A percentile compares a stretch with the other conserved stretches of the same genome.
Evolutionary conservation across 2,113 vertebrate species (phyloP).

Genomic region (Dryoscopus gambensis): DNA sequence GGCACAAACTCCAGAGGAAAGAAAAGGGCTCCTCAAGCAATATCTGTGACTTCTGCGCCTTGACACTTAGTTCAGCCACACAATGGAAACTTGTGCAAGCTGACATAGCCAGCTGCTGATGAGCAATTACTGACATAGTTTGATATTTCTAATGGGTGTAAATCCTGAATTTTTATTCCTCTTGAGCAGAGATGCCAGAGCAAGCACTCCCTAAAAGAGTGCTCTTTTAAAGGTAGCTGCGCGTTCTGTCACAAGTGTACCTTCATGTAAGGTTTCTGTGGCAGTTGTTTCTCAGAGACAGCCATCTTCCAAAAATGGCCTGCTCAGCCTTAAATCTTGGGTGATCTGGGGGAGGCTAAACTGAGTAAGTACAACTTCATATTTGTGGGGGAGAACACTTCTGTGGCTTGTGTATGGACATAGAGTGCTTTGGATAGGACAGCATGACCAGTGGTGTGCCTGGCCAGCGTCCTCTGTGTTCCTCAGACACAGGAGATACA

Average conservation of each 20-base stretch:
- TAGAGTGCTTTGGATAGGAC: background rate
- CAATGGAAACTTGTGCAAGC: background rate
- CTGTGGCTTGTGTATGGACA: background rate
- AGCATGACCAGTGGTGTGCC: background rate
- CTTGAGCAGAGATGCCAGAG: background rate
- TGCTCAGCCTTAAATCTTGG: background rate
- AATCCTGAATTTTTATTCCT: background rate
- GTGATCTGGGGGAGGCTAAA: background rate
- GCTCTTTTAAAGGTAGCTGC: background rate
- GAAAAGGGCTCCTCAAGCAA: background rate
- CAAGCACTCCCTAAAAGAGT: background rate
- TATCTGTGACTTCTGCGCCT: background rate
- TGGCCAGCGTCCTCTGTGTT: background rate
- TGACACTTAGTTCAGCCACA: fast-evolving
- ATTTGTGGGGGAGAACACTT: background rate
- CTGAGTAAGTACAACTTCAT: background rate
- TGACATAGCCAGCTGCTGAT: background rate
- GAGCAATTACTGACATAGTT: background rate
- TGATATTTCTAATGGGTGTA: background rate
- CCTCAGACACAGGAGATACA: background rate
- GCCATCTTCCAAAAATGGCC: background rate
- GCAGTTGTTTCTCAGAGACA: background rate
- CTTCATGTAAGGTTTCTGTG: background rate
- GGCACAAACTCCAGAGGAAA: background rate
- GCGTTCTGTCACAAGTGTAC: background rate